Evolutionary conservation across 2,797 vertebrate genomes (phyloP).

Genomic region (Epinephelus malabaricus): DNA sequence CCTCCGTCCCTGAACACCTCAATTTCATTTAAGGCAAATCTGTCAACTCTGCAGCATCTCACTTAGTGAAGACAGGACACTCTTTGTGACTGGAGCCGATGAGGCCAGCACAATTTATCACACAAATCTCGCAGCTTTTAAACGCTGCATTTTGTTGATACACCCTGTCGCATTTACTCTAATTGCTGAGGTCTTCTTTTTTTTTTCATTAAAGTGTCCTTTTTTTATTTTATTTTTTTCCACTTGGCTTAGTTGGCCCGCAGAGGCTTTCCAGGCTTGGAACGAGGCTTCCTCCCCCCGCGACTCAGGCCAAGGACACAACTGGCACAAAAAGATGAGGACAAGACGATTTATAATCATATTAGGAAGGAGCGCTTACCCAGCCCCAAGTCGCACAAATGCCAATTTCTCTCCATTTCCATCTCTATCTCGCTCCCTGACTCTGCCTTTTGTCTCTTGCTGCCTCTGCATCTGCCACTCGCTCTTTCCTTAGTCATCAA

Average conservation of each 20-base stretch:
- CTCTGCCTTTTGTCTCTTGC: slow-evolving; percentile 59
- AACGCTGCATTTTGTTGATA: slow-evolving; percentile 26
- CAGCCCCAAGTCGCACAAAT: slow-evolving; percentile 12
- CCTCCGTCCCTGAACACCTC: background rate
- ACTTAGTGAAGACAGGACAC: slow-evolving; percentile 12
- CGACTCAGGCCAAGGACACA: slow-evolving; percentile 49
- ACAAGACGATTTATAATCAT: slow-evolving; percentile 66
- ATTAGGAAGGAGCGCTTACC: slow-evolving; percentile 51
- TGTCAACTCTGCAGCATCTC: slow-evolving; percentile 11
- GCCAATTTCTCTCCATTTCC: slow-evolving; percentile 61
- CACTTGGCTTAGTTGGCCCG: slow-evolving; percentile 37
- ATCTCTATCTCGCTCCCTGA: slow-evolving; percentile 44
- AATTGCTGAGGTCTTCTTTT: slow-evolving; percentile 42
- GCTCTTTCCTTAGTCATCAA: slow-evolving; percentile 64
- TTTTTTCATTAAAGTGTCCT: slow-evolving; percentile 16
- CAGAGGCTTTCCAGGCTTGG: slow-evolving; percentile 38
- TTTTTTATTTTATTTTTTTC: background rate
- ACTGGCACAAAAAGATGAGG: slow-evolving; percentile 48
- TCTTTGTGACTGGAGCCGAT: slow-evolving; percentile 2
- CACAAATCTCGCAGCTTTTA: slow-evolving; percentile 15
- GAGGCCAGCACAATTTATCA: slow-evolving; percentile 29
- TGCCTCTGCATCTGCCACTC: slow-evolving; percentile 47
- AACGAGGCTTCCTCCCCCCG: slow-evolving; percentile 7
- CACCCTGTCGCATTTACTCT: slow-evolving; percentile 11
- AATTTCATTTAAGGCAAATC: slow-evolving; percentile 31